phyloP scores from a whole-genome alignment of 2,797 vertebrate genomes.

The Cephalopachus bancanus region DNA sequence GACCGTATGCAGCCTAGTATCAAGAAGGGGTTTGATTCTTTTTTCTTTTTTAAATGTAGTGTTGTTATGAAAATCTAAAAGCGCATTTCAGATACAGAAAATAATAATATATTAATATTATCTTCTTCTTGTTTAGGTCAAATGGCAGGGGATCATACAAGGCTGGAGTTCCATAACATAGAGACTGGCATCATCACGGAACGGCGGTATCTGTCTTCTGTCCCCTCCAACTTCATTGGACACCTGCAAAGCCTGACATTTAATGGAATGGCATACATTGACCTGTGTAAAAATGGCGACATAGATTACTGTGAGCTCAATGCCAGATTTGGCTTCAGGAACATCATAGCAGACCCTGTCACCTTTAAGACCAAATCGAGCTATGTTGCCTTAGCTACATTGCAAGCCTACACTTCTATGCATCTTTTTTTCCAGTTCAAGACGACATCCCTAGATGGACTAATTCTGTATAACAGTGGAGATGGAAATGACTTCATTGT shows the following conservation, averaged over 20 bases:
- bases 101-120: slow-evolving; percentile 25
- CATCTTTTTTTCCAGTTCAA: slow-evolving; percentile 99
- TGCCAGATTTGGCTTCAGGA: slow-evolving; percentile 98
- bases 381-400: slow-evolving; percentile 95
- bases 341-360: slow-evolving; percentile 98
- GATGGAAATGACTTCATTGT: slow-evolving; percentile 99
- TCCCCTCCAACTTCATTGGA: slow-evolving; percentile 99
- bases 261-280: slow-evolving; percentile 99
- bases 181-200: slow-evolving; percentile 99
- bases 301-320: slow-evolving; percentile 99
- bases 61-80: background rate
- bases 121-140: slow-evolving; percentile 92
- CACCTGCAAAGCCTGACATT: slow-evolving; percentile 98
- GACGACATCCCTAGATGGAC: slow-evolving; percentile 97
- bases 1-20: background rate
- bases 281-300: slow-evolving; percentile 99
- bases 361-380: slow-evolving; percentile 99
- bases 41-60: slow-evolving; percentile 24
- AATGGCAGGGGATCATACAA: slow-evolving; percentile 98
- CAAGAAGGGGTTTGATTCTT: background rate
- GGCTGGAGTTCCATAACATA: slow-evolving; percentile 99
- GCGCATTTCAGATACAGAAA: background rate
- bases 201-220: slow-evolving; percentile 94
- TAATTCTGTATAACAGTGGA: slow-evolving; percentile 98
- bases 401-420: slow-evolving; percentile 99